Evolutionary conservation across 1,140 invertebrate species (phyloP).

Genomic region (Leptinotarsa lineolata): DNA sequence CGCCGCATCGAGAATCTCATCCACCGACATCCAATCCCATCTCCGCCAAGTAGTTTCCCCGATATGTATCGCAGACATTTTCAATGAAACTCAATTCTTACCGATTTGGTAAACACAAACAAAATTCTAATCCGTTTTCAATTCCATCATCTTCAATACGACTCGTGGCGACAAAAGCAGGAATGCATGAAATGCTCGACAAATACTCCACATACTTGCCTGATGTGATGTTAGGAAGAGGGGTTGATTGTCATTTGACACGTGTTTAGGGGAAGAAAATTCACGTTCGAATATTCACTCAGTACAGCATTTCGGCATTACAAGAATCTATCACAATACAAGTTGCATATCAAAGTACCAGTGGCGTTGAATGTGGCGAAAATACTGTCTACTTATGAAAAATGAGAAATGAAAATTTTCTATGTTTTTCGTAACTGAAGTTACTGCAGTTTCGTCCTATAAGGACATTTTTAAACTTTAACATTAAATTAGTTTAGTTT

Average conservation of each 20-base stretch:
- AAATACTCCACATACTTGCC: conserved; percentile 8
- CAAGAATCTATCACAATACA: too few relatives aligned
- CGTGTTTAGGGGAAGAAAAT: not conserved
- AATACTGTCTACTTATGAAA: too few relatives aligned
- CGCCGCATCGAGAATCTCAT: conserved; percentile 4
- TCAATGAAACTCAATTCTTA: conserved; percentile 3
- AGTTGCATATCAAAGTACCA: too few relatives aligned
- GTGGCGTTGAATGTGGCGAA: too few relatives aligned
- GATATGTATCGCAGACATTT: conserved; percentile 2
- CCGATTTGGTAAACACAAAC: not conserved
- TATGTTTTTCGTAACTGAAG: too few relatives aligned
- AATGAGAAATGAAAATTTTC: too few relatives aligned
- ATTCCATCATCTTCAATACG: conserved; percentile 2
- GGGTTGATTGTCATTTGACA: conserved; percentile 2
- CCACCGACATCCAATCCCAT: not conserved
- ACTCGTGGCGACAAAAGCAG: conserved; percentile 1
- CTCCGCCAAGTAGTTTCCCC: conserved; percentile 1
- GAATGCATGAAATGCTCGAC: conserved; percentile 2
- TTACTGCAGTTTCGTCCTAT: too few relatives aligned
- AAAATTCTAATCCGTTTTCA: conserved; percentile 8
- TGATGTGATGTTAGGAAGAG: not conserved
- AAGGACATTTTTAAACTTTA: too few relatives aligned
- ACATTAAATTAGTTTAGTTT: too few relatives aligned
- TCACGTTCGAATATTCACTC: not conserved
- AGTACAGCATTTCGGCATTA: too few relatives aligned